Base-by-base conservation (phyloP, 2,113 vertebrate genomes). In the Oncorhynchus mykiss region DNA sequence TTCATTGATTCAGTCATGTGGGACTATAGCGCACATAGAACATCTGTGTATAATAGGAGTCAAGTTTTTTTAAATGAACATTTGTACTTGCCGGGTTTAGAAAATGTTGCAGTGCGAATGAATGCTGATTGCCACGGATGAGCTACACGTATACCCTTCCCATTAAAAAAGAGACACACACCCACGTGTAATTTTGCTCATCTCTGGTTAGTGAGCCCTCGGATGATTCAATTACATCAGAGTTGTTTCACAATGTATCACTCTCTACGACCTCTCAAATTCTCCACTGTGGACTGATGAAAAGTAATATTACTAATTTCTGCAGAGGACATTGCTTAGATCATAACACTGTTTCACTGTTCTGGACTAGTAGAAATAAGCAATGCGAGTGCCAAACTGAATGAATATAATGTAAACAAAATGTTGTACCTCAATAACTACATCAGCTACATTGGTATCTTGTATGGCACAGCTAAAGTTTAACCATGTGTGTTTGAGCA, bases 321-420 rank as follows among this genome's bases (percentile, higher is more conserved):
- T 3, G 7, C n/a, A 22, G 20, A 24, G 59, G 70, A 9, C 65
- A 68, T 65, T 69, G 2, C 71, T 82, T 70, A 65, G 75, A 72
- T 29, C 25, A 54, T 54, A 54, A 54, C 16, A 22, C 59, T 22
- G 5, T 62, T 62, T 22, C 59, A 62, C 59, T 62, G n/a, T 62
- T 62, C 59, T 24, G 18, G 59, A 62, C n/a, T 62, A 22, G 59
- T 62, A 62, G 59, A 62, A 62, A 24, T 62, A 8, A 62, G 59
- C n/a, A 62, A n/a, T 24, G n/a, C 20, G 24, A 62, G 59, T 62
- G 18, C 59, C 59, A 62, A 24, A 22, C n/a, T 24, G 59, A 62
- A 9, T 7, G 13, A 2, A 62, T n/a, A 22, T 62, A 62, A 62
- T 62, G 59, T 9, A 9, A 16, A n/a, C 59, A 62, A 62, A 9